Base-by-base conservation (phyloP, 2,797 vertebrate species). In the Hafferia zeledoni region DNA sequence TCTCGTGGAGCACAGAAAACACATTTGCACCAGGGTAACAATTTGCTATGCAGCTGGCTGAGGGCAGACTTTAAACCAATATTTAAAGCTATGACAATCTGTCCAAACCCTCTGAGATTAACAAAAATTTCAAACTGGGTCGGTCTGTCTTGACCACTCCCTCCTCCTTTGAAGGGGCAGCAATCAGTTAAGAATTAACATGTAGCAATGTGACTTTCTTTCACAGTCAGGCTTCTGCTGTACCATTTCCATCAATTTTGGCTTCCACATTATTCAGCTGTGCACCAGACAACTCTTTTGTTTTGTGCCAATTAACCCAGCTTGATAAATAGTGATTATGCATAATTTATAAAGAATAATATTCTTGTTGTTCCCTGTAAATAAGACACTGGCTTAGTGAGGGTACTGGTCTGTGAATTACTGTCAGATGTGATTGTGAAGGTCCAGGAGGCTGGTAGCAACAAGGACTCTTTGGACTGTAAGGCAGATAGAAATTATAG, bases 251-350 rank as follows among this genome's bases (percentile, higher is more conserved):
- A 53, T 94, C 90, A 80, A n/a, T 95, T 96, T 91, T 96, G 95
- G 94, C 89, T 88, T 92, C 87, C 39, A 72, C 76, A 23, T 93
- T 95, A 88, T 84, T 96, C 95, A 94, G 90, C 93, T 95, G 92
- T 80, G 88, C 81, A 87, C 77, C 91, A 97, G 97, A 95, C 91
- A 88, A 59, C 80, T 97, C 91, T 90, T 96, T 94, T 89, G 96
- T 97, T 94, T 87, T 92, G 80, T 96, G 95, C 90, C 94, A 96
- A 96, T 97, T 97, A 97, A 96, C 96, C 78, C 89, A 95, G 91
- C 94, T 90, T 96, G 95, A 96, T 97, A 97, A 97, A 97, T 90
- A 97, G 95, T 94, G 91, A 96, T 97, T 97, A 97, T 94, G 95
- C 91, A 91, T 96, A 90, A 96, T 97, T 96, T 96, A 95, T 94